phyloP scores from a whole-genome alignment of 2,888 invertebrate genomes.

The Psylliodes chrysocephalus region DNA sequence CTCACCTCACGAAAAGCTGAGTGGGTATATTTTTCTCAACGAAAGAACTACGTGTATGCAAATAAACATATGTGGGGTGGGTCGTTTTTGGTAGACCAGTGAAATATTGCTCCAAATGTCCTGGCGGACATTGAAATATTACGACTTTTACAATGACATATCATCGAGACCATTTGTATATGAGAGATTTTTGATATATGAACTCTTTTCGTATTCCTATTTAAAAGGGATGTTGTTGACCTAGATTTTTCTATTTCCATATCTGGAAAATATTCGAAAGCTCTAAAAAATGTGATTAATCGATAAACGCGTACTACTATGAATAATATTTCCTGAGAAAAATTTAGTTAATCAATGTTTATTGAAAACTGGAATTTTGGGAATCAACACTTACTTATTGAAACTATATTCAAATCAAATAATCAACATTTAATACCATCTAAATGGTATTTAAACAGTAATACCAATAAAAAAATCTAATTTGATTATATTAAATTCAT shows the following conservation, averaged over 20 bases:
- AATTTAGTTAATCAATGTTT: too few relatives aligned
- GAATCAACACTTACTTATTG: too few relatives aligned
- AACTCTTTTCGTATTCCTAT: conserved; percentile 41
- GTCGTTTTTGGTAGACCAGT: conserved; percentile 58
- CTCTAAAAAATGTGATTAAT: background rate
- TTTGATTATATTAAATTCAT: too few relatives aligned
- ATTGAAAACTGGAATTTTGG: too few relatives aligned
- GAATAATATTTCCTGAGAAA: background rate
- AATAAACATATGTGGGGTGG: conserved; percentile 61
- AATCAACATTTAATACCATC: too few relatives aligned
- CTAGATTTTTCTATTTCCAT: conserved; percentile 39
- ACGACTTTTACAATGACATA: conserved; percentile 64
- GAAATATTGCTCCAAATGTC: conserved; percentile 62
- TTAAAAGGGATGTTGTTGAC: conserved; percentile 40
- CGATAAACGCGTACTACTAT: background rate
- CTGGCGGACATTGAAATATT: conserved; percentile 64
- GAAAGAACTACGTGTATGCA: conserved; percentile 57
- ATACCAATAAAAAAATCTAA: too few relatives aligned
- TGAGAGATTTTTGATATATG: conserved; percentile 63
- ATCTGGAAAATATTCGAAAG: conserved; percentile 6
- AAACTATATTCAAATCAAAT: too few relatives aligned
- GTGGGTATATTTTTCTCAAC: conserved; percentile 63
- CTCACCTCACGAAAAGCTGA: conserved; percentile 59
- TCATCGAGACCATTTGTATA: conserved; percentile 63
- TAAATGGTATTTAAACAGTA: too few relatives aligned